Evolutionary conservation across 2,113 vertebrate species (phyloP), one percentile per base, ranked within the genome.

Genomic region (Burhinus oedicnemus): DNA sequence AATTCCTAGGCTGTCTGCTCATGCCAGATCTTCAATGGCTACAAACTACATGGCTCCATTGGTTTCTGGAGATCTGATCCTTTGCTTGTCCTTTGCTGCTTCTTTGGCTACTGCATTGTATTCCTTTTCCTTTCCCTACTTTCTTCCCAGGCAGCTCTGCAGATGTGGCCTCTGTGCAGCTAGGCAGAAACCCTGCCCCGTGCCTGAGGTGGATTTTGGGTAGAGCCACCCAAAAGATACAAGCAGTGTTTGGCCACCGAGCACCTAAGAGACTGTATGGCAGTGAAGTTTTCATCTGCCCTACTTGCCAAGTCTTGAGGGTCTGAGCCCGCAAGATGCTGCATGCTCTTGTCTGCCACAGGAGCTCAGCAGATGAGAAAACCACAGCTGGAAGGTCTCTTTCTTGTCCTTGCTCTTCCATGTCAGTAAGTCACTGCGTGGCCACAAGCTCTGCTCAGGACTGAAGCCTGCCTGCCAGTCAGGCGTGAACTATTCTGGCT

Each of bases 1-100:
- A 2, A 51, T 71, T 65, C 38, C 64, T 44, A 57, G 60, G 34
- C 36, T 75, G 18, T 15, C 47, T 83, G 51, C 47, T 91, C 23
- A 12, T 16, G 22, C 25, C 45, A 54, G 27, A 40, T 84, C 81
- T 88, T 90, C 78, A 83, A 2, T 55, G 70, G 60, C 60, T 47
- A 49, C 20, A n/a, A 19, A 15, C 26, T 29, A 11, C 0, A 0
- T 38, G 20, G 40, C 52, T 83, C n/a, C 14, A 3, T 2, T 40
- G 42, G 22, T 44, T 89, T 87, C 72, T 29, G 44, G 60, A 90
- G 61, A 75, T n/a, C 69, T 30, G 30, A 49, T 44, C 36, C 6
- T 8, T 25, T 72, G 25, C 75, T 77, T 36, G 8, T 19, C 32
- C 42, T 87, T 91, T 36, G 14, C 38, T 40, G 29, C 34, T 89